Evolutionary conservation across 1,140 invertebrate genomes (phyloP), one percentile per base, ranked within the genome.

Genomic region (Neodiprion lecontei): DNA sequence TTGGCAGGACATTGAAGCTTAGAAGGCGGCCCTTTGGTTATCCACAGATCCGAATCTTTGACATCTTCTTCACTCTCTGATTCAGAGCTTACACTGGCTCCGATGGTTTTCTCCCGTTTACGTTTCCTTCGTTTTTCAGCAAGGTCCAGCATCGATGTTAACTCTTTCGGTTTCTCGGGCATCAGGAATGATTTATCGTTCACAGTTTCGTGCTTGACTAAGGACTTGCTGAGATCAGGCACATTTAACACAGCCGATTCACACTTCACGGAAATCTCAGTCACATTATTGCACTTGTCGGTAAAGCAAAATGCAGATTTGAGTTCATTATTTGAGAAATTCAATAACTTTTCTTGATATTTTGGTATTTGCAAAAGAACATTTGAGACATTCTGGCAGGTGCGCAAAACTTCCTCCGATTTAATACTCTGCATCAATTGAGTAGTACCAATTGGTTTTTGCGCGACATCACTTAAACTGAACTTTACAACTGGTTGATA

Each of bases 1-100:
- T 85, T 80, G 48, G 88, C 84, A 0, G 87, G 83, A 76, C 85
- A 86, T 67, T 87, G 86, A 1, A 87, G 78, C 73, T 89, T 88
- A 7, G 87, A 86, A 7, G 89, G 89, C 7, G 89, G 89, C 48
- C 89, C 89, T 81, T 89, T 89, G 12, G 88, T 88, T 7, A 89
- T 86, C 85, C 85, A 88, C 1, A 88, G 73, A 74, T 88, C 86
- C 48, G 84, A 2, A n/a, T 87, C 84, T 61, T 81, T 85, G 40
- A 70, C 28, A 8, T 86, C 84, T 0, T 85, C 84, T 8, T 88
- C 88, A 11, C 79, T 83, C 48, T 88, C 87, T 12, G 88, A 88
- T 12, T 89, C 88, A 10, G 86, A 88, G 68, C 84, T 84, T 61
- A 82, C 83, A 8, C 75, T 74, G 7, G 67, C 66, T 9, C 81